Conservation (phyloP, 2,113 vertebrate genomes). For the Aramus guarauna region DNA sequence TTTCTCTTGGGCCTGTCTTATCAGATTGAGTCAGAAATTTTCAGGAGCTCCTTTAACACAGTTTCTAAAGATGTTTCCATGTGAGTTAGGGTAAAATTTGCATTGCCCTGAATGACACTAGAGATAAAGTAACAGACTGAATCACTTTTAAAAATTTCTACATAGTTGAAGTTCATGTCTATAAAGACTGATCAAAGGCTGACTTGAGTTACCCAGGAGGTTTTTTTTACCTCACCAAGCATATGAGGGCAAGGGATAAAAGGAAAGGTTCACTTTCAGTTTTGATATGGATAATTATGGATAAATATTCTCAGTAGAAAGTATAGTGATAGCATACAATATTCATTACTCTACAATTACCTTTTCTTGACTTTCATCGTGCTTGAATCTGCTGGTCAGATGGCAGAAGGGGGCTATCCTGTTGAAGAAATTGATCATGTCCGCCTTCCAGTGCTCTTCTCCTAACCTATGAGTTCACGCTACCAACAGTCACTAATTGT, state of each 20-base stretch:
- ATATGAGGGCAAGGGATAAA: not conserved
- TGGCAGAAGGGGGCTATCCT: not conserved
- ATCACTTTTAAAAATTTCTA: not conserved
- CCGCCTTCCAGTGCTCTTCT: not conserved
- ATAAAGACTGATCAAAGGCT: conserved; percentile 18
- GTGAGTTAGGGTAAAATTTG: not conserved
- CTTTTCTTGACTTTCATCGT: not conserved
- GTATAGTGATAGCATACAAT: not conserved
- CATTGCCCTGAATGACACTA: not conserved
- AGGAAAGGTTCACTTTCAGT: not conserved
- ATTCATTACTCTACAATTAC: not conserved
- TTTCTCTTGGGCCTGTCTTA: not conserved
- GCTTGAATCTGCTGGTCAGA: not conserved
- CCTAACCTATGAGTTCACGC: not conserved
- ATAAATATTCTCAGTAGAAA: not conserved
- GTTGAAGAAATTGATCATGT: not conserved
- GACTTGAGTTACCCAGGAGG: not conserved
- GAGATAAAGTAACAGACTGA: not conserved
- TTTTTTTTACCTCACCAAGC: not conserved
- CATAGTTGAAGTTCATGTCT: not conserved
- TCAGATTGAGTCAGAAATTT: not conserved
- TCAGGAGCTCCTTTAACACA: not conserved
- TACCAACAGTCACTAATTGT: not conserved
- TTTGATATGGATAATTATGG: not conserved
- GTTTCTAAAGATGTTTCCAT: not conserved